Evolutionary conservation across 2,113 vertebrate species (phyloP).

Genomic region (Neopipo cinnamomea): DNA sequence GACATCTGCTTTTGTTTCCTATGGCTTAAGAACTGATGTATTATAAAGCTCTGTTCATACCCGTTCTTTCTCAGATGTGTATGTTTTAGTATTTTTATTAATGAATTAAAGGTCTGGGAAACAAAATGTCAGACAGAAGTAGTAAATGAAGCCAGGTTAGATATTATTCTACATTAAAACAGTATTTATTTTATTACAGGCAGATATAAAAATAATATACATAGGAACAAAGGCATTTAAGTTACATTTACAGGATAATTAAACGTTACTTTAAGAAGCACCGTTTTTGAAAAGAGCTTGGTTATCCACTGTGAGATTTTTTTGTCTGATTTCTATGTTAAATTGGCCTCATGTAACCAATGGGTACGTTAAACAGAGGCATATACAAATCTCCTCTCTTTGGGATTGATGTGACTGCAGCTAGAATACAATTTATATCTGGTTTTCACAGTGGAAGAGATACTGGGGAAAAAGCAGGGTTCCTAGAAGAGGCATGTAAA

Average conservation of each 20-base stretch:
- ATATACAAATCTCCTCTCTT: not conserved
- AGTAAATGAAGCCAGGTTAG: not conserved
- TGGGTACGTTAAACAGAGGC: not conserved
- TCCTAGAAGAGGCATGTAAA: not conserved
- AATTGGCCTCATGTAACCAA: not conserved
- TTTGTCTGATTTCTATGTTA: not conserved
- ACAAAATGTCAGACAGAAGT: not conserved
- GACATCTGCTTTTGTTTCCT: not conserved
- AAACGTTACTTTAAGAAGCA: not conserved
- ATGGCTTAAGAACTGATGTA: not conserved
- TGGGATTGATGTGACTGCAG: not conserved
- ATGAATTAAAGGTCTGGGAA: not conserved
- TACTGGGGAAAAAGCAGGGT: not conserved
- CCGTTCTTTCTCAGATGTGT: not conserved
- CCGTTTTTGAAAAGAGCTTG: not conserved
- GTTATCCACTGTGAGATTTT: not conserved
- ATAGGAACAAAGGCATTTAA: not conserved
- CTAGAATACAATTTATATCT: not conserved
- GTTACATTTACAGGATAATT: not conserved
- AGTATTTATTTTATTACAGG: not conserved
- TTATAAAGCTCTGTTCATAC: not conserved
- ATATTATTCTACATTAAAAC: not conserved
- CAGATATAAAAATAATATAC: not conserved
- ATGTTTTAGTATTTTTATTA: not conserved
- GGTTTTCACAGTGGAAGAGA: not conserved